Conservation (phyloP, 2,113 vertebrate genomes). For the Bostrychus sinensis region DNA sequence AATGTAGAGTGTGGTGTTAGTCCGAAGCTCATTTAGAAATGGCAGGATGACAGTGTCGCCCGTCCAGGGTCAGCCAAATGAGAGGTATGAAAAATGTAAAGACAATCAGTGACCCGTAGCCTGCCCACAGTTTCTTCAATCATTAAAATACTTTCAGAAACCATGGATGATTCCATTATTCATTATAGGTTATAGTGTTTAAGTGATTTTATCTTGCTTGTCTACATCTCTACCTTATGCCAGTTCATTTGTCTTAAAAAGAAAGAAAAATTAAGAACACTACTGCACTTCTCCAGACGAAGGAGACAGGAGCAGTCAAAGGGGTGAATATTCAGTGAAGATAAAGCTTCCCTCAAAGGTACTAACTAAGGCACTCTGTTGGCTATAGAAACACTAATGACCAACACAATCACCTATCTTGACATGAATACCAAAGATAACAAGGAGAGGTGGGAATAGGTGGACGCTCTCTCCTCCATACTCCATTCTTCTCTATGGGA, state of each 20-base stretch:
- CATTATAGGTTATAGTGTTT: conserved; percentile 72
- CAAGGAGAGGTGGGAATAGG: conserved; percentile 79
- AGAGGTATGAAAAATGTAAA: conserved; percentile 75
- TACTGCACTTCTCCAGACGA: conserved; percentile 58
- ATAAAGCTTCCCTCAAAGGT: conserved; percentile 68
- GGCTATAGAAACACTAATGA: conserved; percentile 75
- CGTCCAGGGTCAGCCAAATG: conserved; percentile 71
- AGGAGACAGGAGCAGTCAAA: conserved; percentile 62
- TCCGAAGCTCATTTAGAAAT: conserved; percentile 76
- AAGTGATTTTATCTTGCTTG: conserved; percentile 77
- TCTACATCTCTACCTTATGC: conserved; percentile 69
- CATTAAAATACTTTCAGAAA: conserved; percentile 81
- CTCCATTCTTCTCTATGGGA: conserved; percentile 61
- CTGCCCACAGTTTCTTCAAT: conserved; percentile 75
- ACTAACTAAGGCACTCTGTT: conserved; percentile 75
- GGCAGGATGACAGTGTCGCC: conserved; percentile 74
- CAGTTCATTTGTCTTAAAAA: conserved; percentile 69
- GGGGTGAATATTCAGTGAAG: conserved; percentile 71
- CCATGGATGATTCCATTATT: conserved; percentile 66
- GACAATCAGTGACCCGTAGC: conserved; percentile 77
- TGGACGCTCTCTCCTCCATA: conserved; percentile 65
- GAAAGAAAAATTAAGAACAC: conserved; percentile 72
- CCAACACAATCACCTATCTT: conserved; percentile 78
- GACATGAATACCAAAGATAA: conserved; percentile 80
- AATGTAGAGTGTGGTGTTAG: conserved; percentile 53